These are phyloP conservation scores for Scotopteryx bipunctaria DNA, from an alignment of 2,888 invertebrate genomes.

Conservation along the genomic window DNA sequence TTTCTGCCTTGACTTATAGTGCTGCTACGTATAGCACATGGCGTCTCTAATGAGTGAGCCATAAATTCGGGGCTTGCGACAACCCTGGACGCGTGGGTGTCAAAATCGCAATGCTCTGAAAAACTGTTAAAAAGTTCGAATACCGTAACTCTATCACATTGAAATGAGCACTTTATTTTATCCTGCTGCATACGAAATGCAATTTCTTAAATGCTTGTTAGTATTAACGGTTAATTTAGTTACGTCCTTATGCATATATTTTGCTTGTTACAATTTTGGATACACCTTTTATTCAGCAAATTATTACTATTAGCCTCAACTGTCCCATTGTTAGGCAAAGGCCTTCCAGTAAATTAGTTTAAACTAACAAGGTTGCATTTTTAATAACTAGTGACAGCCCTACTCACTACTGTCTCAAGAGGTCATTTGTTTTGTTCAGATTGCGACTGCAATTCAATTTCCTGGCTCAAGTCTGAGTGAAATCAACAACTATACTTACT, in stretches of 20 bases:
- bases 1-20: slow-evolving; percentile 54
- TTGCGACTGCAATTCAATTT: slow-evolving; percentile 34
- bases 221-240: too few relatives aligned
- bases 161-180: too few relatives aligned
- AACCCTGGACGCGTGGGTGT: slow-evolving; percentile 17
- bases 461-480: slow-evolving; percentile 23
- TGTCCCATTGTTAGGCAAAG: too few relatives aligned
- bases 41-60: slow-evolving; percentile 48
- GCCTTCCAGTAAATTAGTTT: too few relatives aligned
- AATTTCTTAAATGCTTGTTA: too few relatives aligned
- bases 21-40: slow-evolving; percentile 34
- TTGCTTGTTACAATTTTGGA: too few relatives aligned
- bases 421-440: slow-evolving; percentile 31
- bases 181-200: too few relatives aligned
- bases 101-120: not conserved
- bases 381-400: not conserved
- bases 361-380: too few relatives aligned
- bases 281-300: too few relatives aligned
- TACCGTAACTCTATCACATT: not conserved
- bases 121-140: not conserved
- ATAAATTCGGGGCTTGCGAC: slow-evolving; percentile 40
- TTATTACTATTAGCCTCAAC: too few relatives aligned
- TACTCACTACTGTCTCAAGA: not conserved
- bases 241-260: too few relatives aligned
- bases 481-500: not conserved